Evolutionary conservation across 2,113 vertebrate genomes (phyloP).

Genomic region (Erythrolamprus reginae): DNA sequence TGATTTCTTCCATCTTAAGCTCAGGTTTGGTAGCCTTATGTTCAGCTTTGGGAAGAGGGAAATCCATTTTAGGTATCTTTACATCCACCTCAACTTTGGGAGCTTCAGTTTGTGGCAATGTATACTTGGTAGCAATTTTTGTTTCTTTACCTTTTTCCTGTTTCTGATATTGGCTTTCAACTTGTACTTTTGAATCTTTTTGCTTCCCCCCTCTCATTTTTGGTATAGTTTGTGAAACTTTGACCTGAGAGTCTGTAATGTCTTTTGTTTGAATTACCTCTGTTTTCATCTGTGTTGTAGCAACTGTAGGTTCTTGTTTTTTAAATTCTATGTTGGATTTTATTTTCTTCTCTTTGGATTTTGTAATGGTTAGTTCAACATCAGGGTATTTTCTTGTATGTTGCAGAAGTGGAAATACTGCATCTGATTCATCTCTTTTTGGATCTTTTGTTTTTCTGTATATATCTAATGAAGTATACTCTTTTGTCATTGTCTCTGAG

Average conservation of each 20-base stretch:
- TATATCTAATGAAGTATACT: conserved; percentile 34
- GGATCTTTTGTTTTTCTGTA: conserved; percentile 23
- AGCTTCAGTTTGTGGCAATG: neutral
- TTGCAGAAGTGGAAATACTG: conserved; percentile 34
- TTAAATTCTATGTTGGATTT: conserved; percentile 16
- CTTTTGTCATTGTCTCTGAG: conserved; percentile 23
- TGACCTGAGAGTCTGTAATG: conserved; percentile 9
- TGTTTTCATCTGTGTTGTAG: conserved; percentile 3
- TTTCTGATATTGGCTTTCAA: neutral
- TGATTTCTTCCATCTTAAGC: neutral
- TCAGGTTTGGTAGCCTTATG: neutral
- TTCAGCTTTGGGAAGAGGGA: neutral
- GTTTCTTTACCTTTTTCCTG: neutral
- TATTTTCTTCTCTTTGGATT: conserved; percentile 37
- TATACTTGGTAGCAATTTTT: rapidly evolving
- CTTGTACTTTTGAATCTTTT: conserved; percentile 22
- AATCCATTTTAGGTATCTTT: neutral
- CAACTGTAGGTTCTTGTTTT: conserved; percentile 11
- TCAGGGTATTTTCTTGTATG: conserved; percentile 41
- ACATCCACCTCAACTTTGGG: neutral
- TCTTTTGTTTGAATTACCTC: conserved; percentile 16
- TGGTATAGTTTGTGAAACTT: conserved; percentile 5
- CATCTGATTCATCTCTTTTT: conserved; percentile 33
- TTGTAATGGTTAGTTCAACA: conserved; percentile 61
- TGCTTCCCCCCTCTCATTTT: conserved; percentile 52